Evolutionary conservation across 2,113 vertebrate species (phyloP), one percentile per base, ranked within the genome.

Genomic region (Tupaia tana): DNA sequence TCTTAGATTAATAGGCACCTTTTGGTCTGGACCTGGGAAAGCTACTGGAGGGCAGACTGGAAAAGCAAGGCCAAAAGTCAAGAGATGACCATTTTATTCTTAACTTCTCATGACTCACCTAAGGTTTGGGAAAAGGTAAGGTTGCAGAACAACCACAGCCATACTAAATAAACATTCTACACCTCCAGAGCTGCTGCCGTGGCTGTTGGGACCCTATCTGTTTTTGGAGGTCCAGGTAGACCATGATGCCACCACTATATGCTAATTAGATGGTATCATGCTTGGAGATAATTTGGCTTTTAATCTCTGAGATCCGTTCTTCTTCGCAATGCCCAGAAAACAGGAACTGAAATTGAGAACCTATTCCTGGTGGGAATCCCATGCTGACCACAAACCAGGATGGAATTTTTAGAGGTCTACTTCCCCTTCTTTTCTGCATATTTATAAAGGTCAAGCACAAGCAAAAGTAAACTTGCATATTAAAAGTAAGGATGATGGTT

Each of bases 261-360:
- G 82, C 86, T 77, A 5, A 70, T 59, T 77, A 77, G 69, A 29
- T 14, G 13, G 73, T 22, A 29, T 75, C 75, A 11, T 3, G n/a
- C 58, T 52, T 66, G 70, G 86, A 43, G 31, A 27, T 63, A 34
- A 25, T 67, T 92, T 43, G 89, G 71, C 77, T 91, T 91, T 63
- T 67, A 56, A 31, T 61, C 25, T 93, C 67, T 54, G 67, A 80
- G 80, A 58, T 86, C 56, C 73, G 52, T 84, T 95, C 87, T 83
- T 75, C 20, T 64, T 82, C 11, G 14, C 2, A 6, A 10, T n/a
- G 25, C 15, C 12, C 71, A 25, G n/a, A 58, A 93, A 93, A 56
- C 81, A 43, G 14, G 92, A 94, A 92, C 52, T 78, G 81, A 97
- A 93, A 87, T 61, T 7, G 20, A 80, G 80, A 79, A 69, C 59